Base-by-base conservation (phyloP, 2,888 invertebrate species). In the Priapulus caudatus region DNA sequence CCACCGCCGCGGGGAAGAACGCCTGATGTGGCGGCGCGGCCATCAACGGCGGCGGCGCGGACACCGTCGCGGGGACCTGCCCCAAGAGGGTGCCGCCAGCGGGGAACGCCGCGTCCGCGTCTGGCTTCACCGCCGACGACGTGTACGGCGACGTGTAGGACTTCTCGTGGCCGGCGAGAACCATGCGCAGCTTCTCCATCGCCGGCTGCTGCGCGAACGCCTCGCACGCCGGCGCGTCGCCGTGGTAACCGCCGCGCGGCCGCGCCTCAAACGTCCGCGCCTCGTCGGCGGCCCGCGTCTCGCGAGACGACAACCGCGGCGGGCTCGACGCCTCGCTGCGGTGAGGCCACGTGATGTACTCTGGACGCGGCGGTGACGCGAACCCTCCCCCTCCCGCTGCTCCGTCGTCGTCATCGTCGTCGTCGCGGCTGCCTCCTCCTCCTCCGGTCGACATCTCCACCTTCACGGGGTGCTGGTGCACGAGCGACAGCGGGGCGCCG, bases 171-270 rank as follows among this genome's bases (percentile, higher is more conserved):
- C 33, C 33, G 33, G 33, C 33, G 10, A 33, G 33, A 33, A 33
- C 33, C 33, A 33, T 33, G n/a, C 33, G 33, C 33, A 33, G 33
- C n/a, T 33, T 33, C n/a, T 33, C 33, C 33, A 33, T 33, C 33
- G 33, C 10, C 33, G n/a, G 33, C 33, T 33, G 10, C 33, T 33
- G 33, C 33, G 33, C n/a, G n/a, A n/a, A n/a, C n/a, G n/a, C n/a
- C n/a, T n/a, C n/a, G n/a, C n/a, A n/a, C n/a, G n/a, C n/a, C n/a
- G n/a, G n/a, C n/a, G n/a, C n/a, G n/a, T n/a, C n/a, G n/a, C n/a
- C n/a, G n/a, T n/a, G n/a, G n/a, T n/a, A n/a, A n/a, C n/a, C n/a
- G n/a, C n/a, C n/a, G n/a, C n/a, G n/a, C n/a, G n/a, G n/a, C n/a
- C n/a, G n/a, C 18, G 45, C 20, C 45, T 15, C 20, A 20, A 15